Evolutionary conservation across 1,140 invertebrate species (phyloP).

Genomic region (Formica exsecta): DNA sequence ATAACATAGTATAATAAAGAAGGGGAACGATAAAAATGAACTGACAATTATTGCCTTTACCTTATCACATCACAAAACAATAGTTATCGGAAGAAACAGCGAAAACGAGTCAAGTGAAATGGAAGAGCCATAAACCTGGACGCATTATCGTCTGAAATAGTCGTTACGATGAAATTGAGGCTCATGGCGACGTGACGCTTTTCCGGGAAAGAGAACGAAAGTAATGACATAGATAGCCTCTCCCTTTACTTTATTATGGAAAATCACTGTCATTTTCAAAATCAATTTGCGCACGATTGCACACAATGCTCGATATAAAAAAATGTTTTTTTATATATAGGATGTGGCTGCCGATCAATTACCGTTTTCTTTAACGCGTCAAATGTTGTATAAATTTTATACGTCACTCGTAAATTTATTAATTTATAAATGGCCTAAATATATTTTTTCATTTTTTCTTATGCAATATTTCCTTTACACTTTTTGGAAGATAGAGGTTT

Average conservation of each 20-base stretch:
- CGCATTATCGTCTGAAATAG: constrained; percentile 32
- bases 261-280: constrained; percentile 25
- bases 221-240: neutral
- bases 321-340: neutral
- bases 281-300: neutral
- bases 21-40: neutral
- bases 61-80: constrained; percentile 27
- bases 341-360: neutral
- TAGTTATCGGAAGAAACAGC: constrained; percentile 2
- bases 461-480: neutral
- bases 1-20: neutral
- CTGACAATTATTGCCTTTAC: constrained; percentile 24
- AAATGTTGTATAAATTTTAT: neutral
- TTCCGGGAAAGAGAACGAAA: constrained; percentile 27
- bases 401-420: neutral
- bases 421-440: neutral
- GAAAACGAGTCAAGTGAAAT: constrained; percentile 45
- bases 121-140: constrained; percentile 30
- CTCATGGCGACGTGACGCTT: constrained; percentile 22
- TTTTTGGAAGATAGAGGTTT: neutral
- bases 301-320: constrained; percentile 1
- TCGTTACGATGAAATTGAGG: constrained; percentile 43
- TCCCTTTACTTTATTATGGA: constrained; percentile 16
- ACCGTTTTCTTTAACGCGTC: constrained; percentile 1
- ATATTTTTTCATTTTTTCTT: neutral